Evolutionary conservation across 1,140 invertebrate species (phyloP), one percentile per base, ranked within the genome.

Genomic region (Papilio glaucus): DNA sequence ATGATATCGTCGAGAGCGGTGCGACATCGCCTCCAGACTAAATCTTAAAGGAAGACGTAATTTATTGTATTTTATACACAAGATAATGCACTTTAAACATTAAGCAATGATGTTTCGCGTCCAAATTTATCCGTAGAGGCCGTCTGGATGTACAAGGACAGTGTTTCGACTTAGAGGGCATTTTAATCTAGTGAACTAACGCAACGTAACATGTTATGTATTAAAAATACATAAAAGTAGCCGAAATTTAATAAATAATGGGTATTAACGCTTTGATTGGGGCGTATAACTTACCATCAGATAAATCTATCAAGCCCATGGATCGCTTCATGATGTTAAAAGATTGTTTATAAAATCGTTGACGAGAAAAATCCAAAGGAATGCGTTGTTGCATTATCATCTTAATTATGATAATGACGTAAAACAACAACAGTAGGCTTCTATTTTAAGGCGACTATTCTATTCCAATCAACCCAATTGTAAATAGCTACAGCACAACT

Each of bases 21-120:
- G 38, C 38, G 49, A 57, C 49, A 9, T 57, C 49, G 8, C 4
- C 49, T 57, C 49, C 49, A 57, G 18, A 42, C 38, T 4, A 68
- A 68, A 42, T 68, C 8, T 9, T 29, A n/a, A 18, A 45, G 65
- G 65, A 68, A 45, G 65, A 68, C 12, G 65, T 68, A 68, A 68
- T 68, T 68, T 68, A 49, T 68, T 42, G 26, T 68, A 42, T 42
- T 26, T 42, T 33, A 68, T 42, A 49, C 49, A 24, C 2, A 49
- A 45, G 42, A 49, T 49, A 18, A 45, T 45, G 21, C 49, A 57
- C 21, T 57, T 24, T 24, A 24, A 24, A 18, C 21, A 57, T 57
- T 6, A 24, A 8, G 4, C 1, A 12, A 57, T 3, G 15, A 45
- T 7, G 24, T 57, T 57, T 57, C 12, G 21, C 10, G 21, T 57